phyloP scores from a whole-genome alignment of 2,113 vertebrate species.

The Anarrhichthys ocellatus region DNA sequence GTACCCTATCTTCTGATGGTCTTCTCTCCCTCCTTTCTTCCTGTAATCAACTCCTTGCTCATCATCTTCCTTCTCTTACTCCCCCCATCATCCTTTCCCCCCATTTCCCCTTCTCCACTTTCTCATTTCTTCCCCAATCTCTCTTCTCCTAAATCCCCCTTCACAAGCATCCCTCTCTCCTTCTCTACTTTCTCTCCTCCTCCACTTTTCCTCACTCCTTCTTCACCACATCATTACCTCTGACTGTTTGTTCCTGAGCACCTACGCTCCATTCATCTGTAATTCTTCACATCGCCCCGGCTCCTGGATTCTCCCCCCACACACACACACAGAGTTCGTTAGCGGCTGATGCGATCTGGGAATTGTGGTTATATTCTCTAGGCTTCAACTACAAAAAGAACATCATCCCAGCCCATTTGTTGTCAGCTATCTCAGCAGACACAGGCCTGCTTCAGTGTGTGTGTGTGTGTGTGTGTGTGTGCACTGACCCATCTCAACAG shows the following conservation, averaged over 20 bases:
- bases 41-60: background rate
- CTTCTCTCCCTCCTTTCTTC: background rate
- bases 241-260: constrained; percentile 39
- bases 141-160: background rate
- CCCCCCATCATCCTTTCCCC: background rate
- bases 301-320: constrained; percentile 27
- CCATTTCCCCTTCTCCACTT: background rate
- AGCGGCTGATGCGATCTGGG: constrained; percentile 44
- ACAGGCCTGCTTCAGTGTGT: constrained; percentile 17
- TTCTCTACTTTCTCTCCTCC: background rate
- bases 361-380: constrained; percentile 52
- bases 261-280: constrained; percentile 47
- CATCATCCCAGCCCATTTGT: constrained; percentile 54
- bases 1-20: background rate
- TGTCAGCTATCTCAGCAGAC: constrained; percentile 51
- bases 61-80: background rate
- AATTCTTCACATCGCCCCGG: constrained; percentile 56
- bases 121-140: background rate
- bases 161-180: background rate
- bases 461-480: constrained; percentile 13
- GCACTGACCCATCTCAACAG: constrained; percentile 21
- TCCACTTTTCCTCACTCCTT: background rate
- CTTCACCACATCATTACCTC: constrained; percentile 31
- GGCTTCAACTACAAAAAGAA: constrained; percentile 57
- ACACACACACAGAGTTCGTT: constrained; percentile 22